phyloP scores from a whole-genome alignment of 2,113 vertebrate genomes.

The Propithecus coquereli region DNA sequence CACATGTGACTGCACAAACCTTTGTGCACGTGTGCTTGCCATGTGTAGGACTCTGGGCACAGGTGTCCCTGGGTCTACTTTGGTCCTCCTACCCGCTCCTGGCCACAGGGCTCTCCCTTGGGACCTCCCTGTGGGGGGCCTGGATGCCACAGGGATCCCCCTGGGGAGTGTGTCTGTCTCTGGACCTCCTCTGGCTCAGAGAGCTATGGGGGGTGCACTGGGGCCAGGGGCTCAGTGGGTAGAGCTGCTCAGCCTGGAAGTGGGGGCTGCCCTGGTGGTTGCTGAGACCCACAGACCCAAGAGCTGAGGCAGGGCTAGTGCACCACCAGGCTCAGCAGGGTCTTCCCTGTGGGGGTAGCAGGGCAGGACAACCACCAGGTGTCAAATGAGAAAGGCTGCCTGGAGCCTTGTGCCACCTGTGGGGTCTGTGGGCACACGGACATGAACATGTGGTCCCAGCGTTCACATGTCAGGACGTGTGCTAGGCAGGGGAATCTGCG shows the following conservation, averaged over 20 bases:
- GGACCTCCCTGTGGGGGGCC: background rate
- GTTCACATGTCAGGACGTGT: too few relatives aligned
- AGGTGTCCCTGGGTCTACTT: background rate
- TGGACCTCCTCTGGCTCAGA: background rate
- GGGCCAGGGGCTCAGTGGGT: background rate
- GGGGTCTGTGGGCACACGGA: accelerated
- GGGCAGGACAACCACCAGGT: background rate
- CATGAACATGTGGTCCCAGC: accelerated
- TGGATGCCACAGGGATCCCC: background rate
- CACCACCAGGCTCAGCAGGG: background rate
- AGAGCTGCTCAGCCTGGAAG: background rate
- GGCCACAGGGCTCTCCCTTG: background rate
- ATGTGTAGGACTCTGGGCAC: background rate
- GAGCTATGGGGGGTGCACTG: background rate
- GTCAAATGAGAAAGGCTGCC: background rate
- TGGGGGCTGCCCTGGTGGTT: background rate
- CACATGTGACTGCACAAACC: background rate
- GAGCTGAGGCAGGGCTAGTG: background rate
- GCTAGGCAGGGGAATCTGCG: background rate
- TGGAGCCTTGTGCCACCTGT: background rate
- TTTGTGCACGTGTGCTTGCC: background rate
- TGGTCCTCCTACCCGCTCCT: background rate
- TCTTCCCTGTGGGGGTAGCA: background rate
- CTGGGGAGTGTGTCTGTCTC: background rate
- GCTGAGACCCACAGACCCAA: background rate